phyloP scores from a whole-genome alignment of 2,797 vertebrate genomes.

The Rhynchonycteris naso region DNA sequence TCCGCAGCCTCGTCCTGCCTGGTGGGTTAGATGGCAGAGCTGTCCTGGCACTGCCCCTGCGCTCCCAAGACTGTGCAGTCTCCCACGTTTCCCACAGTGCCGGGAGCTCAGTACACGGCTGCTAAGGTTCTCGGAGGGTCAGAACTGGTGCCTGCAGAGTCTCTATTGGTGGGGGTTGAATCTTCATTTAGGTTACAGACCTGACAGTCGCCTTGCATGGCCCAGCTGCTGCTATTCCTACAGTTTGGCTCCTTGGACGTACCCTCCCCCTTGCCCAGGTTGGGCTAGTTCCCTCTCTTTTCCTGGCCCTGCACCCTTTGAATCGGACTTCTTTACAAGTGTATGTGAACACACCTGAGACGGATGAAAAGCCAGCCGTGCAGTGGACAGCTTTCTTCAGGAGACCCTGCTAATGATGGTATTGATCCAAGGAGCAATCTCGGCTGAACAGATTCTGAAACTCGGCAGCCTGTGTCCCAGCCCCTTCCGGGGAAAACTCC shows the following conservation, averaged over 20 bases:
- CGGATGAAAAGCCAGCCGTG: conserved; percentile 57
- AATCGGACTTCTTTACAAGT: neutral
- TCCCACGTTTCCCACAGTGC: neutral
- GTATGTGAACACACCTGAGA: neutral
- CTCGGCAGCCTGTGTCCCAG: neutral
- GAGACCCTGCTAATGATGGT: conserved; percentile 56
- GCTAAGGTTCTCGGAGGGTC: neutral
- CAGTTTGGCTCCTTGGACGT: neutral
- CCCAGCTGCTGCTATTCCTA: neutral
- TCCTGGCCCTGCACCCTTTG: neutral
- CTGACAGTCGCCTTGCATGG: neutral
- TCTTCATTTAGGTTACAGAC: neutral
- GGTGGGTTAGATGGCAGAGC: neutral
- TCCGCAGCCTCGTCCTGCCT: neutral
- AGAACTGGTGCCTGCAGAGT: neutral
- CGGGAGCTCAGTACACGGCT: neutral
- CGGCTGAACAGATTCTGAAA: conserved; percentile 58
- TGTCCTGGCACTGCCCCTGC: no score
- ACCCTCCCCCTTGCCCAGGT: neutral
- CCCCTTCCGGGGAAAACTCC: conserved; percentile 13
- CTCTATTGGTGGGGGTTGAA: accelerated
- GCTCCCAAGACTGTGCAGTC: no score
- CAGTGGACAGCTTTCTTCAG: conserved; percentile 56
- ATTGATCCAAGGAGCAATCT: conserved; percentile 61
- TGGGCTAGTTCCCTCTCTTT: neutral